Evolutionary conservation across 2,113 vertebrate genomes (phyloP).

Genomic region (Geothlypis trichas): DNA sequence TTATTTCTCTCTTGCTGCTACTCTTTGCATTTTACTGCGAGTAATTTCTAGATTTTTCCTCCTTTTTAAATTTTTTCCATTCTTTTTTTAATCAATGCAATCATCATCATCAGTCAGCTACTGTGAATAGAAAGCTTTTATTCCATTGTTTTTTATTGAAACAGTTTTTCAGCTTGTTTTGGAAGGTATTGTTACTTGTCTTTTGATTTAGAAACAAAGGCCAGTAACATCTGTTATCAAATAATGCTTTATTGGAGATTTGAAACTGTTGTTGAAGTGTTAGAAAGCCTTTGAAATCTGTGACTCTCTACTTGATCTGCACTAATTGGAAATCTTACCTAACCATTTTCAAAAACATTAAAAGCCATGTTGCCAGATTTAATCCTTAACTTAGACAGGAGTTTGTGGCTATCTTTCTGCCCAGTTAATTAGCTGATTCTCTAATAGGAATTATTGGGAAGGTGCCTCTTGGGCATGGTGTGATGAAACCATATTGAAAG

Average conservation of each 20-base stretch:
- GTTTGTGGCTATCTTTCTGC: neutral
- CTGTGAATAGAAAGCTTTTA: neutral
- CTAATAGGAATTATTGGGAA: neutral
- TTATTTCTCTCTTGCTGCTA: neutral
- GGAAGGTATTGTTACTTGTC: neutral
- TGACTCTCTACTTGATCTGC: neutral
- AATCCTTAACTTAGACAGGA: neutral
- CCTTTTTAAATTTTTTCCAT: neutral
- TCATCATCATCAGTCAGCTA: neutral
- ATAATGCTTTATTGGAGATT: neutral
- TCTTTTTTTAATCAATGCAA: neutral
- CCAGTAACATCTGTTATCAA: neutral
- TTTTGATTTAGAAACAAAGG: slow-evolving; percentile 9
- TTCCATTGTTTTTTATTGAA: slow-evolving; percentile 1
- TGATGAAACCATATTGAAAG: neutral
- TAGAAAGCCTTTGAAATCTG: neutral
- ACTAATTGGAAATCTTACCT: neutral
- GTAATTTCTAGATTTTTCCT: neutral
- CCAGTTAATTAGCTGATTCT: neutral
- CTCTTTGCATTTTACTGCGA: slow-evolving; percentile 24
- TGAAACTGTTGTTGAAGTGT: neutral
- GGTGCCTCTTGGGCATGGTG: neutral
- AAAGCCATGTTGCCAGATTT: neutral
- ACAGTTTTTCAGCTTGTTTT: neutral
- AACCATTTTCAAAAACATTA: neutral